These are phyloP conservation scores for Drosophila setifemur DNA, from an alignment of 1,140 invertebrate species.

Conservation along the genomic window DNA sequence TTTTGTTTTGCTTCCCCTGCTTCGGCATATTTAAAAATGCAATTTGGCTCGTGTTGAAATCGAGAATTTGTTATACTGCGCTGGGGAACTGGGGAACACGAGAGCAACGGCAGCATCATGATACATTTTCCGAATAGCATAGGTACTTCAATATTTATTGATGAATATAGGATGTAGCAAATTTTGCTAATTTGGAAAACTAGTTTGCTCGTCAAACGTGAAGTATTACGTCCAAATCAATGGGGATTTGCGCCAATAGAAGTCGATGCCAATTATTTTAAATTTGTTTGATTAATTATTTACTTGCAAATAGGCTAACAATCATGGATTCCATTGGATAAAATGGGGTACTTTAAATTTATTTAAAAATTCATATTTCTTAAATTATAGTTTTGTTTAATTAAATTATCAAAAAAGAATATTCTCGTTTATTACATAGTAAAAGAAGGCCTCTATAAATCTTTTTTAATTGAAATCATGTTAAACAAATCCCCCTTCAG, in stretches of 20 bases:
- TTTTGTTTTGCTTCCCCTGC: conserved; percentile 21
- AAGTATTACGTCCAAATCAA: too few relatives aligned
- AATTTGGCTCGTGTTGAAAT: conserved; percentile 70
- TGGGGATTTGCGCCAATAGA: too few relatives aligned
- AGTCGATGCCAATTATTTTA: not conserved
- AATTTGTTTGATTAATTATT: not conserved
- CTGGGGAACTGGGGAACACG: conserved; percentile 35
- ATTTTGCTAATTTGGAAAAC: conserved; percentile 2
- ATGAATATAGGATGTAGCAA: conserved; percentile 4
- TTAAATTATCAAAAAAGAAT: too few relatives aligned
- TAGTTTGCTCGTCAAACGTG: too few relatives aligned
- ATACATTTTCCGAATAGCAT: conserved; percentile 58
- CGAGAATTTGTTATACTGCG: conserved; percentile 65
- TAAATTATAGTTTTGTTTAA: too few relatives aligned
- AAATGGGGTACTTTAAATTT: not conserved
- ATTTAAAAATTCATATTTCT: not conserved
- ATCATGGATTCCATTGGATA: not conserved
- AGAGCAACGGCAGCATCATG: conserved; percentile 26
- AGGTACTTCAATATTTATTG: conserved; percentile 72
- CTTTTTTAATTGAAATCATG: too few relatives aligned
- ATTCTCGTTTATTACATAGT: too few relatives aligned
- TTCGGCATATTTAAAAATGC: conserved; percentile 68
- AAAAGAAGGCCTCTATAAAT: too few relatives aligned
- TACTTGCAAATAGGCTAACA: not conserved
- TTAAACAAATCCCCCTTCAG: not conserved